A percentile compares a stretch with the other conserved stretches of the same genome.
phyloP scores from a whole-genome alignment of 2,113 vertebrate species.

The Hiodon tergisus region DNA sequence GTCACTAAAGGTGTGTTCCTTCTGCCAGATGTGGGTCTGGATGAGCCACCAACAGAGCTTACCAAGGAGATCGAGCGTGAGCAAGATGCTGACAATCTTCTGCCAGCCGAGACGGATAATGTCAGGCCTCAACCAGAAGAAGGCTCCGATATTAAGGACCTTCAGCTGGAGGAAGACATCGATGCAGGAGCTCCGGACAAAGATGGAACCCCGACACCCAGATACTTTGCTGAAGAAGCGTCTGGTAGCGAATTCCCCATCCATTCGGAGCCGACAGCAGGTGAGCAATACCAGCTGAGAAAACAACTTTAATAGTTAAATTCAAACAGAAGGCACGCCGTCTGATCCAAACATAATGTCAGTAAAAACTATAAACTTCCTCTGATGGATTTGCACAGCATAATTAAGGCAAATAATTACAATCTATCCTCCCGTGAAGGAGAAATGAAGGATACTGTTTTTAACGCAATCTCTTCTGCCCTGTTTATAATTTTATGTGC shows the following conservation, averaged over 20 bases:
- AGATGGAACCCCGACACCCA: conserved; percentile 10
- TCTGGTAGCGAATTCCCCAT: conserved; percentile 2
- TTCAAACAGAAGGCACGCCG: not conserved
- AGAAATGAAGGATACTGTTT: not conserved
- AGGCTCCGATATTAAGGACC: not conserved
- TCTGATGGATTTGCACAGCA: conserved; percentile 15
- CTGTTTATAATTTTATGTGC: too few species aligned
- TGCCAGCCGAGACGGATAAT: conserved; percentile 15
- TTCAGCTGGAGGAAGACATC: not conserved
- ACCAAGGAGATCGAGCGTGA: not conserved
- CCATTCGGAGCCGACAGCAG: conserved; percentile 26
- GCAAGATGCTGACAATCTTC: conserved; percentile 6
- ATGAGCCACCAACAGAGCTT: not conserved
- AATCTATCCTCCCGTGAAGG: conserved; percentile 5
- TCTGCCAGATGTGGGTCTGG: not conserved
- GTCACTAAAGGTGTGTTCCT: not conserved
- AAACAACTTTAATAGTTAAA: not conserved
- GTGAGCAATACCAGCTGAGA: conserved; percentile 29
- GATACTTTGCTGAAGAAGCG: not conserved
- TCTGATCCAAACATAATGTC: conserved; percentile 4
- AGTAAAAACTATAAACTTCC: conserved; percentile 17
- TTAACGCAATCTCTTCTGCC: too few species aligned
- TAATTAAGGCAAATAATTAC: conserved; percentile 27
- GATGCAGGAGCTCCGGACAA: conserved; percentile 14
- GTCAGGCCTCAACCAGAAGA: not conserved